Conservation (phyloP, 35 echinoderm and acorn worm species). For the Ptychodera flava region DNA sequence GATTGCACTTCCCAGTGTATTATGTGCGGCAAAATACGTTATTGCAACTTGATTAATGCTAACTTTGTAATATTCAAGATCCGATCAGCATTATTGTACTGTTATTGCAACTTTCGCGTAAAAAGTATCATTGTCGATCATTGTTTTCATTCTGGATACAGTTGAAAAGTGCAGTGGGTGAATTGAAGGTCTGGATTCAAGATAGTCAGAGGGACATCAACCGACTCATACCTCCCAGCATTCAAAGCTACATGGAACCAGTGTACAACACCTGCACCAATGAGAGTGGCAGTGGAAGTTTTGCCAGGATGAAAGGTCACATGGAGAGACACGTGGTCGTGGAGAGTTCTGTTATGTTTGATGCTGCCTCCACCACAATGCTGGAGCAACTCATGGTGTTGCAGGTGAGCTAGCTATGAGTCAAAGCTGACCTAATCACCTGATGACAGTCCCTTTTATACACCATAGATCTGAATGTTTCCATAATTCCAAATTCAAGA, state of each 20-base stretch:
- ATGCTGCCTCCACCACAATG: neutral
- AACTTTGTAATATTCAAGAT: no score
- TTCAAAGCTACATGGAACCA: neutral
- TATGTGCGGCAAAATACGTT: no score
- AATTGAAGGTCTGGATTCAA: neutral
- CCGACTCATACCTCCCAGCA: neutral
- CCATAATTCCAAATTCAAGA: neutral
- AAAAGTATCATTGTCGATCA: no score
- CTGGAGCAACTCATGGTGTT: neutral
- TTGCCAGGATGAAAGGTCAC: neutral
- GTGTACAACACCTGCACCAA: neutral
- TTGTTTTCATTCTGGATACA: neutral
- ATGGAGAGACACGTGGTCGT: neutral
- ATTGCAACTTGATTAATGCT: no score
- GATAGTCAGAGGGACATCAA: neutral
- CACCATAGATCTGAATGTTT: no score
- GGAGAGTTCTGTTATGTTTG: neutral
- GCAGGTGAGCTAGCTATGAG: neutral
- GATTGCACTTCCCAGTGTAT: no score
- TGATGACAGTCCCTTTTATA: no score
- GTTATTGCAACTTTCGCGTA: no score
- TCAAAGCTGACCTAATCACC: no score
- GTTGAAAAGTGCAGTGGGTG: neutral
- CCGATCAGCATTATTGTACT: no score
- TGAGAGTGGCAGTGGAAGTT: neutral